Evolutionary conservation across 2,888 invertebrate genomes (phyloP).

Genomic region (Elaeidobius kamerunicus): DNA sequence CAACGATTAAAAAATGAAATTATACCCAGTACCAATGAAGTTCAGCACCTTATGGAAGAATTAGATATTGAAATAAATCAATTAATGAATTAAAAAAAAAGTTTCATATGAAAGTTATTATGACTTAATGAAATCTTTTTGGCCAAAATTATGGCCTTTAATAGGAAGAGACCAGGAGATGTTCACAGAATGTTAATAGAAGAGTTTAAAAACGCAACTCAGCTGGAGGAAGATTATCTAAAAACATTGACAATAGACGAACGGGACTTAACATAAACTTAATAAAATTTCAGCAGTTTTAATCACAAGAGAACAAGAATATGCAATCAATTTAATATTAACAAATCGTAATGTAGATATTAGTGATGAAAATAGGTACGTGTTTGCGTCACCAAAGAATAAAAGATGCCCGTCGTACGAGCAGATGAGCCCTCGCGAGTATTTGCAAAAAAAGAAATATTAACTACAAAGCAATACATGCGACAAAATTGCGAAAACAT

Average conservation of each 20-base stretch:
- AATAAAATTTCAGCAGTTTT: not conserved
- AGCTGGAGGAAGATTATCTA: not conserved
- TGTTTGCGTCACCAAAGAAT: not conserved
- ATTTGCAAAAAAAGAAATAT: slow-evolving; percentile 3
- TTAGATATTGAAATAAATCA: not conserved
- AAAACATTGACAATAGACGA: not conserved
- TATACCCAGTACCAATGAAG: not conserved
- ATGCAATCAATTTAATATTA: slow-evolving; percentile 1
- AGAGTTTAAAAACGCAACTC: not conserved
- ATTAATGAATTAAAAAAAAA: not conserved
- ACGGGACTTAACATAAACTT: not conserved
- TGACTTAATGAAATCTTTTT: not conserved
- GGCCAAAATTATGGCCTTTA: slow-evolving; percentile 1
- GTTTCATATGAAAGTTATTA: not conserved
- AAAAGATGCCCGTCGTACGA: not conserved
- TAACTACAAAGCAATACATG: not conserved
- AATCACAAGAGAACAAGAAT: not conserved
- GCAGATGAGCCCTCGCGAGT: not conserved
- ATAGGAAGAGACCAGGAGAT: slow-evolving; percentile 5
- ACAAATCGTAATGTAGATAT: not conserved
- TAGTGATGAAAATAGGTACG: not conserved
- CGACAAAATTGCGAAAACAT: slow-evolving; percentile 5
- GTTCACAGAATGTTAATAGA: not conserved
- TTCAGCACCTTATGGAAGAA: not conserved
- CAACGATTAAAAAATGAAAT: not conserved